phyloP scores from a whole-genome alignment of 2,797 vertebrate species.

The Triplophysa bombifrons region DNA sequence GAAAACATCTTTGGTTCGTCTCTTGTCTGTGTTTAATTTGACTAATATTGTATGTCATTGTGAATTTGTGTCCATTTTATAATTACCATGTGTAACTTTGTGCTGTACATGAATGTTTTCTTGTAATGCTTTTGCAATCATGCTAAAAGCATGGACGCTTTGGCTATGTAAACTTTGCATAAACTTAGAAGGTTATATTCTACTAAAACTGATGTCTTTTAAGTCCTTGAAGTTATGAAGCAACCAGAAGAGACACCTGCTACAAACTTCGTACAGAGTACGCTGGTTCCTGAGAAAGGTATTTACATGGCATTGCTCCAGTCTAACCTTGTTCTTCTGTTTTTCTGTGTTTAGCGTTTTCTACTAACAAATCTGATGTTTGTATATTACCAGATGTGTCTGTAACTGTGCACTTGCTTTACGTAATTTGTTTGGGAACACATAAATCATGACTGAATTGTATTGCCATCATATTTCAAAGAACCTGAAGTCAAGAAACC shows the following conservation, averaged over 20 bases:
- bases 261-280: slow-evolving; percentile 49
- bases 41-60: slow-evolving; percentile 19
- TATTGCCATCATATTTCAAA: slow-evolving; percentile 68
- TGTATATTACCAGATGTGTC: background rate
- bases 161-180: slow-evolving; percentile 20
- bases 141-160: slow-evolving; percentile 44
- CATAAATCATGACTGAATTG: slow-evolving; percentile 12
- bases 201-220: slow-evolving; percentile 68
- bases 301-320: slow-evolving; percentile 46
- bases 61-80: slow-evolving; percentile 6
- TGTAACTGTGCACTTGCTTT: slow-evolving; percentile 5
- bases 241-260: slow-evolving; percentile 60
- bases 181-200: slow-evolving; percentile 27
- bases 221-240: slow-evolving; percentile 67
- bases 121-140: slow-evolving; percentile 67
- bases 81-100: slow-evolving; percentile 11
- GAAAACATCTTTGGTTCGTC: slow-evolving; percentile 11
- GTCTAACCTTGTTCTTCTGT: slow-evolving; percentile 2
- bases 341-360: slow-evolving; percentile 2
- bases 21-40: slow-evolving; percentile 10
- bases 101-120: slow-evolving; percentile 53
- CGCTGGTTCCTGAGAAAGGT: slow-evolving; percentile 63
- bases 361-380: background rate
- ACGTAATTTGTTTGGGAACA: background rate
- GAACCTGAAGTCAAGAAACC: slow-evolving; percentile 66